These are phyloP conservation scores for Trisateles emortualis DNA, from an alignment of 2,888 invertebrate species.

Conservation along the genomic window DNA sequence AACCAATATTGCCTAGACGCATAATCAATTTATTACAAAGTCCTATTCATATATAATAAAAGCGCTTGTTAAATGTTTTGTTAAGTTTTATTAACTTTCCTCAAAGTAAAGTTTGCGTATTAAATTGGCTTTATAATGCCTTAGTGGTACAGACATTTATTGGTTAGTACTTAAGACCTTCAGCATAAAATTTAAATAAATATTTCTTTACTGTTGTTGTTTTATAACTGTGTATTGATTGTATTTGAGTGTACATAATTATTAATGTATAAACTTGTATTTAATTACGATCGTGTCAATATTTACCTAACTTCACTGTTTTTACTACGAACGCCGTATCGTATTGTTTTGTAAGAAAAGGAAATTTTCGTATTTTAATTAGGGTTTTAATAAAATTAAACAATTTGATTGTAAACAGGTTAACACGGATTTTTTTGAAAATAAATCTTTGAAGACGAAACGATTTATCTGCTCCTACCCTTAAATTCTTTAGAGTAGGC, in stretches of 20 bases:
- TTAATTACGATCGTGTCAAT: too few species aligned
- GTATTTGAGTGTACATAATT: constrained; percentile 20
- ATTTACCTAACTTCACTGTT: too few species aligned
- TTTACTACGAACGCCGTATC: too few species aligned
- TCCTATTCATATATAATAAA: constrained; percentile 8
- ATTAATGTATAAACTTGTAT: too few species aligned
- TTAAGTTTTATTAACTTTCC: constrained; percentile 16
- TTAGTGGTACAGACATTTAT: constrained; percentile 17
- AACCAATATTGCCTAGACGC: not conserved
- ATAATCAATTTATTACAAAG: constrained; percentile 5
- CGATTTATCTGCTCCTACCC: too few species aligned
- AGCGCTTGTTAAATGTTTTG: constrained; percentile 13
- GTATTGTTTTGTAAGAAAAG: too few species aligned
- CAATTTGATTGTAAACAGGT: too few species aligned
- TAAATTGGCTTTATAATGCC: constrained; percentile 21
- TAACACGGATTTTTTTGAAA: too few species aligned
- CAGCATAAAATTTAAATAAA: constrained; percentile 28
- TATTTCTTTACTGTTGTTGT: constrained; percentile 30
- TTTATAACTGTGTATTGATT: constrained; percentile 28
- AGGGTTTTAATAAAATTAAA: too few species aligned
- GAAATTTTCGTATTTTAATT: too few species aligned
- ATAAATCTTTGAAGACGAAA: too few species aligned
- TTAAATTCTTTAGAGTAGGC: too few species aligned
- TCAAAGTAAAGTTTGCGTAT: constrained; percentile 13
- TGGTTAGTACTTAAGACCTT: constrained; percentile 16